Percentiles rank a stretch among this genome's conserved stretches.
These are phyloP conservation scores for Rhopalosiphum padi DNA, from an alignment of 1,140 invertebrate species.

Conservation along the genomic window DNA sequence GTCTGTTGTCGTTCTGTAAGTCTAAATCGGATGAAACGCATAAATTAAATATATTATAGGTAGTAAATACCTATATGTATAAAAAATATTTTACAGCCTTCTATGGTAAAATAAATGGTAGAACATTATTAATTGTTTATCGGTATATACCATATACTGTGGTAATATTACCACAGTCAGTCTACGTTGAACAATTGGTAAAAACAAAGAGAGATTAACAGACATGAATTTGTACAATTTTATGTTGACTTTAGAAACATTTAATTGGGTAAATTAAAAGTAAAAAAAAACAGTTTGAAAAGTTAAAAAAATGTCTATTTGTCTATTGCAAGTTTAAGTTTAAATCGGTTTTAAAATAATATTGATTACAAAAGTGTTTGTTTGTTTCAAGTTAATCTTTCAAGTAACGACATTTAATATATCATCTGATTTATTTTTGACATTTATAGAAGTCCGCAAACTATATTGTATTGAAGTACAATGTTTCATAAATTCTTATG, in stretches of 20 bases:
- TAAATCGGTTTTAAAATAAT: neutral
- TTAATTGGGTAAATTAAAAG: neutral
- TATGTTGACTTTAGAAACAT: neutral
- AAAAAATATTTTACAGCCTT: neutral
- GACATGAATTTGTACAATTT: neutral
- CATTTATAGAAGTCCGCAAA: neutral
- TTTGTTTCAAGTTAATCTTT: neutral
- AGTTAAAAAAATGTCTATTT: neutral
- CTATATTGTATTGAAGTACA: neutral
- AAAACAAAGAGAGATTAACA: neutral
- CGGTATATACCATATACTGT: no score
- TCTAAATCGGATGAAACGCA: conserved; percentile 62
- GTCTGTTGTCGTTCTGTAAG: conserved; percentile 74
- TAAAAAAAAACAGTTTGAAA: neutral
- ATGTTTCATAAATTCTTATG: neutral
- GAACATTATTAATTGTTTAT: neutral
- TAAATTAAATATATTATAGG: neutral
- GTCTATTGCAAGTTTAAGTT: neutral
- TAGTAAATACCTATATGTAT: neutral
- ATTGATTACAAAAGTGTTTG: neutral
- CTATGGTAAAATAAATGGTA: neutral
- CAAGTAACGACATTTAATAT: neutral
- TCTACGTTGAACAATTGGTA: neutral
- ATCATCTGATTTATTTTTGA: neutral
- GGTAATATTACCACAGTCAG: neutral